phyloP scores from a whole-genome alignment of 2,113 vertebrate genomes.

The Carlito syrichta region DNA sequence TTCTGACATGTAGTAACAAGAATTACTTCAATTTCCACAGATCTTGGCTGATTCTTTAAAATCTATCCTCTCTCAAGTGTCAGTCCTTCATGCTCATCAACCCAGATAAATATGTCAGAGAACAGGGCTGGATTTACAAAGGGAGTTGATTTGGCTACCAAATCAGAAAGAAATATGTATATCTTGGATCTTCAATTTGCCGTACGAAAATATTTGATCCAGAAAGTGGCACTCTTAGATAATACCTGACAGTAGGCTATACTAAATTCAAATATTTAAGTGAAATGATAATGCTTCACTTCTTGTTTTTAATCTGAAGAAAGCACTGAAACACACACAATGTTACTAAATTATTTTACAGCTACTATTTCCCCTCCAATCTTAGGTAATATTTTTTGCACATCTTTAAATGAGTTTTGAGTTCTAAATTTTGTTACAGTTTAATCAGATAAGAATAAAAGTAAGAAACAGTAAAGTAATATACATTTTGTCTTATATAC shows the following conservation, averaged over 20 bases:
- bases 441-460: not conserved
- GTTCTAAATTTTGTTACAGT: not conserved
- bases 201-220: not conserved
- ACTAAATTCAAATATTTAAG: not conserved
- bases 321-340: not conserved
- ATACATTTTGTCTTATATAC: not conserved
- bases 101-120: not conserved
- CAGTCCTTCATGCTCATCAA: not conserved
- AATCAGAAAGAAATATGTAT: not conserved
- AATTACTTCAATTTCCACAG: not conserved
- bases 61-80: not conserved
- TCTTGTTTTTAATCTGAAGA: not conserved
- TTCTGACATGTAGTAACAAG: not conserved
- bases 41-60: not conserved
- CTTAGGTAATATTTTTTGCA: not conserved
- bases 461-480: not conserved
- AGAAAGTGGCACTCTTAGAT: not conserved
- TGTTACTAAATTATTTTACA: not conserved
- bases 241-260: not conserved
- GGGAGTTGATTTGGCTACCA: not conserved
- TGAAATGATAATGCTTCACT: not conserved
- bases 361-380: not conserved
- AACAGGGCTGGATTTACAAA: not conserved
- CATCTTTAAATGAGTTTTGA: not conserved
- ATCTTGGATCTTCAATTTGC: not conserved